phyloP scores from a whole-genome alignment of 2,888 invertebrate genomes.

The Philhelius pedissequus region DNA sequence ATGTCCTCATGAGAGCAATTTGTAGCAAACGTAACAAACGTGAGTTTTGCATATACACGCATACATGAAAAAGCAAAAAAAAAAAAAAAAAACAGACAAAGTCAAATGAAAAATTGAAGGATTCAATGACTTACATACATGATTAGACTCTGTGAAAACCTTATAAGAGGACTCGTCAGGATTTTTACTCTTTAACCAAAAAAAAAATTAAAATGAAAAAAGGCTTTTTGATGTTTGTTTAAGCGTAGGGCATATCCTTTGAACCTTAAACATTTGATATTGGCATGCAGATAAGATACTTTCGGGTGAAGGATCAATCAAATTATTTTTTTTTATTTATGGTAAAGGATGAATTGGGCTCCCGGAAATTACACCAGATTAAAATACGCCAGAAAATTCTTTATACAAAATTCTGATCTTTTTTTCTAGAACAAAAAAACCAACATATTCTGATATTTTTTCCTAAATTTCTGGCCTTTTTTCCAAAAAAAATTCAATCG shows the following conservation, averaged over 20 bases:
- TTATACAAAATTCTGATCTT: too few relatives aligned
- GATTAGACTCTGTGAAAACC: background rate
- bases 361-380: too few relatives aligned
- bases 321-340: background rate
- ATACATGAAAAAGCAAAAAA: background rate
- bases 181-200: background rate
- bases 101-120: constrained; percentile 50
- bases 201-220: background rate
- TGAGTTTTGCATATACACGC: constrained; percentile 15
- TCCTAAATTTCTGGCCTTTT: too few relatives aligned
- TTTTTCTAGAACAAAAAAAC: too few relatives aligned
- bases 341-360: too few relatives aligned
- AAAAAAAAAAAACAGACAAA: background rate
- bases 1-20: constrained; percentile 50
- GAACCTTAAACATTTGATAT: background rate
- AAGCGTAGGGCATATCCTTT: background rate
- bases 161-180: background rate
- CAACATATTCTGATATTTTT: too few relatives aligned
- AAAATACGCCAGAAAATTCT: too few relatives aligned
- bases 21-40: constrained; percentile 29
- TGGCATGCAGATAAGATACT: background rate
- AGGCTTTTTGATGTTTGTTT: background rate
- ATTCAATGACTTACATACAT: constrained; percentile 49
- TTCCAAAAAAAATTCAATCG: too few relatives aligned
- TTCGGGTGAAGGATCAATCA: background rate